phyloP scores from a whole-genome alignment of 2,113 vertebrate genomes.

The Naja naja region DNA sequence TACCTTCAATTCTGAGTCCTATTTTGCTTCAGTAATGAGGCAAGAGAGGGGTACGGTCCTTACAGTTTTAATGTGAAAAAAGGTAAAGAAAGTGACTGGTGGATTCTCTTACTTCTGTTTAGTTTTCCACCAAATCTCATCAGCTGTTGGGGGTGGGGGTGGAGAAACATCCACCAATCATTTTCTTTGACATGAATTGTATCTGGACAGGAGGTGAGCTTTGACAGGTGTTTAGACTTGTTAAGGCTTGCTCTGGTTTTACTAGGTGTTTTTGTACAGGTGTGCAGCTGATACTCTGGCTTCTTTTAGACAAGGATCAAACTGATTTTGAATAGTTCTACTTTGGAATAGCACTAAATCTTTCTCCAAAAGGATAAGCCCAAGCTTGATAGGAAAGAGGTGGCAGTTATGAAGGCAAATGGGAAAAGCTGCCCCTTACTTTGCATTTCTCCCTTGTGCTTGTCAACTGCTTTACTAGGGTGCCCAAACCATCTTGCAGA shows the following conservation, averaged over 20 bases:
- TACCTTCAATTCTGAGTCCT: not conserved
- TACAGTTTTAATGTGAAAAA: not conserved
- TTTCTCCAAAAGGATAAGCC: not conserved
- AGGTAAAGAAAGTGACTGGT: not conserved
- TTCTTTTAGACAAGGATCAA: not conserved
- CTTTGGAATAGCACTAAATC: not conserved
- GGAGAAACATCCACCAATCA: not conserved
- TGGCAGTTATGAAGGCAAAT: not conserved
- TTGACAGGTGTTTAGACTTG: not conserved
- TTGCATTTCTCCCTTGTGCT: not conserved
- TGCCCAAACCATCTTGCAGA: not conserved
- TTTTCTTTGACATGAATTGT: not conserved
- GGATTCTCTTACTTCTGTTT: not conserved
- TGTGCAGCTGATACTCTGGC: not conserved
- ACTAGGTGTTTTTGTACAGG: not conserved
- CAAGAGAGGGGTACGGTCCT: not conserved
- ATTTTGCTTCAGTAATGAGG: not conserved
- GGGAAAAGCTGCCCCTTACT: not conserved
- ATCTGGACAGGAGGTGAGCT: not conserved
- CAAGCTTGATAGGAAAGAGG: not conserved
- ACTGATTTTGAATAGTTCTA: not conserved
- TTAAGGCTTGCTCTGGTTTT: not conserved
- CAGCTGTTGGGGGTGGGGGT: not conserved
- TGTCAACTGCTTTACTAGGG: not conserved
- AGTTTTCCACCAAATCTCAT: not conserved